These are phyloP conservation scores for Zophobas morio DNA, from an alignment of 1,140 invertebrate species.

Conservation along the genomic window DNA sequence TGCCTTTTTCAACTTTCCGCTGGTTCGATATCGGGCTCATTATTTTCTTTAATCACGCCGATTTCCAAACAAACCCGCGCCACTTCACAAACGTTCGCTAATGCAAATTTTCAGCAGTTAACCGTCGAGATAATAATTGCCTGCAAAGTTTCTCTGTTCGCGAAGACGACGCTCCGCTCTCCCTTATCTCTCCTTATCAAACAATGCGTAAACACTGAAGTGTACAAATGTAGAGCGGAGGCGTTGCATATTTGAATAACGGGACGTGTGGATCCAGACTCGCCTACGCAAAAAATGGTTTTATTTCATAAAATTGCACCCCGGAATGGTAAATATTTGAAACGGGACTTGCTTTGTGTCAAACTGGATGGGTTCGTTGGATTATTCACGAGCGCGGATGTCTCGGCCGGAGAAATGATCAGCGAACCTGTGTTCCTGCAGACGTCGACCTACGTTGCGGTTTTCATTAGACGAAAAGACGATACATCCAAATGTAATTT, in stretches of 20 bases:
- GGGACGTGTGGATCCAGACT: no score
- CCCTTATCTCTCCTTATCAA: neutral
- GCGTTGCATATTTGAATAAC: neutral
- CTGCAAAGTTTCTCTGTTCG: slow-evolving; percentile 6
- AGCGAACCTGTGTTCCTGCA: neutral
- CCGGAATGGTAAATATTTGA: neutral
- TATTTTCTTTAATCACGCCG: slow-evolving; percentile 26
- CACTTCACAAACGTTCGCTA: slow-evolving; percentile 27
- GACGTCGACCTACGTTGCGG: neutral
- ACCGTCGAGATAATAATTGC: slow-evolving; percentile 41
- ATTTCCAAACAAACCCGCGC: slow-evolving; percentile 33
- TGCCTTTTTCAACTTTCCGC: no score
- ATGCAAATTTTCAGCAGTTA: slow-evolving; percentile 43
- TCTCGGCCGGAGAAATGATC: neutral
- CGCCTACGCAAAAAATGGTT: neutral
- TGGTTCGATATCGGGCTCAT: slow-evolving; percentile 9
- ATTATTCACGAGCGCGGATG: neutral
- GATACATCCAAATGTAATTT: neutral
- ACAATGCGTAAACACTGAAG: slow-evolving; percentile 10
- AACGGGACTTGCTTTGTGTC: no score
- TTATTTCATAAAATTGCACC: slow-evolving; percentile 1
- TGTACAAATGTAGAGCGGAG: neutral
- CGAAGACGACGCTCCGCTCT: slow-evolving; percentile 19
- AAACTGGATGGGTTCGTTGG: neutral
- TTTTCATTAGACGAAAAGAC: neutral